Conservation (phyloP, 2,888 invertebrate genomes). For the Polymixis flavicincta region DNA sequence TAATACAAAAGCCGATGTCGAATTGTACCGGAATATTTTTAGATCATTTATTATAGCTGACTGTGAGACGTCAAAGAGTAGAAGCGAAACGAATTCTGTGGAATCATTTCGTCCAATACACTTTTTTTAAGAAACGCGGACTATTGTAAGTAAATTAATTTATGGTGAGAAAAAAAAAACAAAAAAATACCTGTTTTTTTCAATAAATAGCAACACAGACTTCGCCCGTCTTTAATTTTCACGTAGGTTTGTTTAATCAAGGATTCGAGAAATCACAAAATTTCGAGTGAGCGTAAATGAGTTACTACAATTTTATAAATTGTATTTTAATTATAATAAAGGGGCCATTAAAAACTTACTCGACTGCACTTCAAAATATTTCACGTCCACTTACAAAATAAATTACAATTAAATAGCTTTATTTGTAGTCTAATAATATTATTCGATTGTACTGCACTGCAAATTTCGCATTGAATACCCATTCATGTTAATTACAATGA, state of each 20-base stretch:
- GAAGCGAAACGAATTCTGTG: slow-evolving; percentile 83
- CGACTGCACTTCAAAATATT: slow-evolving; percentile 35
- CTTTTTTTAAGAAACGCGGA: slow-evolving; percentile 60
- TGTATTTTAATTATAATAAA: slow-evolving; percentile 23
- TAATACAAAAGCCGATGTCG: slow-evolving; percentile 79
- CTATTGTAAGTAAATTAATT: slow-evolving; percentile 51
- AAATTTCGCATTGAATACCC: slow-evolving; percentile 33
- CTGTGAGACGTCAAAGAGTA: slow-evolving; percentile 72
- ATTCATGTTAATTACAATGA: slow-evolving; percentile 47
- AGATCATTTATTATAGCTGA: slow-evolving; percentile 85
- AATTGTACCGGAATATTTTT: slow-evolving; percentile 79
- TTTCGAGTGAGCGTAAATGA: not conserved
- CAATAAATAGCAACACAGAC: not conserved
- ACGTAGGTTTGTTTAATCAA: not conserved
- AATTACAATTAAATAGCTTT: slow-evolving; percentile 27
- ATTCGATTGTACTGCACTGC: slow-evolving; percentile 32
- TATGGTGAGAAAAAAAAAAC: not conserved
- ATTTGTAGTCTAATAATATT: slow-evolving; percentile 28
- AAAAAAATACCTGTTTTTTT: not conserved
- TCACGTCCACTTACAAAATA: slow-evolving; percentile 28
- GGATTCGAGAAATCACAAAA: not conserved
- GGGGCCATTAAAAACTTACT: slow-evolving; percentile 20
- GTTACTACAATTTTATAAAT: slow-evolving; percentile 10
- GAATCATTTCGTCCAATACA: slow-evolving; percentile 65
- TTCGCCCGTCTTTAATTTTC: not conserved